Conservation (phyloP, 1,140 invertebrate genomes). For the Cotesia glomerata region DNA sequence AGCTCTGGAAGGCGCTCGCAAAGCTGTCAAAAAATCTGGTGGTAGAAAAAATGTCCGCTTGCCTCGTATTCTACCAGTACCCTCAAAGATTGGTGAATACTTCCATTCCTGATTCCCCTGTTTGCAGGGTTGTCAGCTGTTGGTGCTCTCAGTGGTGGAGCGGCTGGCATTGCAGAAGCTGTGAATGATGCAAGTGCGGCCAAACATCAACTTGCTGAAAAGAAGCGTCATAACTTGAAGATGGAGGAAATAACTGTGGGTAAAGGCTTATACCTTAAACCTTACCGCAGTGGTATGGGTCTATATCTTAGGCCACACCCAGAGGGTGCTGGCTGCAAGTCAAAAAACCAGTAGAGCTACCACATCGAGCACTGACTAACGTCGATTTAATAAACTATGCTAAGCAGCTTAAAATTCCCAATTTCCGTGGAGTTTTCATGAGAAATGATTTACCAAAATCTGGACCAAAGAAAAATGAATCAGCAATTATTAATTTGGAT, state of each 20-base stretch:
- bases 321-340: neutral
- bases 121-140: too few relatives aligned
- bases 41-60: too few relatives aligned
- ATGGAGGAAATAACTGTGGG: conserved; percentile 48
- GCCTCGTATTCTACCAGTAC: too few relatives aligned
- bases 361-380: conserved; percentile 35
- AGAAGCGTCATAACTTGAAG: too few relatives aligned
- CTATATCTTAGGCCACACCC: conserved; percentile 14
- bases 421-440: conserved; percentile 42
- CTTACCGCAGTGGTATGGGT: conserved; percentile 42
- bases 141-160: too few relatives aligned
- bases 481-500: conserved; percentile 26
- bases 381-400: conserved; percentile 36
- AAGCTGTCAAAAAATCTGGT: too few relatives aligned
- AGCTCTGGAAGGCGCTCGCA: too few relatives aligned
- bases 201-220: too few relatives aligned
- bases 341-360: conserved; percentile 27
- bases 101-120: too few relatives aligned
- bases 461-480: conserved; percentile 24
- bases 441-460: conserved; percentile 36
- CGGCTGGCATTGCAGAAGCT: too few relatives aligned
- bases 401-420: conserved; percentile 32
- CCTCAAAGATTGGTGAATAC: too few relatives aligned
- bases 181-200: too few relatives aligned
- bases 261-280: conserved; percentile 43